phyloP scores from a whole-genome alignment of 2,113 vertebrate genomes.

The Rattus rattus region DNA sequence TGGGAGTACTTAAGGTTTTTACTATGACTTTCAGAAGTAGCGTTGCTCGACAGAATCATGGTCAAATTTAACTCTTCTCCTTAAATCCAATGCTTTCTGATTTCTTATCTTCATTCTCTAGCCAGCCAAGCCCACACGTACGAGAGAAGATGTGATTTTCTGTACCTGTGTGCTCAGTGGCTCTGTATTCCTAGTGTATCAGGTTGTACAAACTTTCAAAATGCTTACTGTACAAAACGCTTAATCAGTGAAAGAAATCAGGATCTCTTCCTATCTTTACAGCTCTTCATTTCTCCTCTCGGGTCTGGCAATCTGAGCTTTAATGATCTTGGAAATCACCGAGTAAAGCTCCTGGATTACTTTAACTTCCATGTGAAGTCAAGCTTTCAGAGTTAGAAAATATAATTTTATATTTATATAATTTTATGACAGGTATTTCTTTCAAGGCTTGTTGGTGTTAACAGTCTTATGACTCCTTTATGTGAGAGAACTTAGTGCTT shows the following conservation, averaged over 20 bases:
- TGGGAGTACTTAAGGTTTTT: neutral
- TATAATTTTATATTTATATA: neutral
- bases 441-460: slow-evolving; percentile 15
- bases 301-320: neutral
- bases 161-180: neutral
- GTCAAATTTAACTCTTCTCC: neutral
- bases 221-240: neutral
- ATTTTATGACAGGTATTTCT: neutral
- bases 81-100: neutral
- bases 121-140: neutral
- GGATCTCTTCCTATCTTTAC: neutral
- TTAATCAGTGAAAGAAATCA: neutral
- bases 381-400: neutral
- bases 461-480: neutral
- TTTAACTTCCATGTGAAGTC: neutral
- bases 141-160: neutral
- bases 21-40: neutral
- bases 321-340: neutral
- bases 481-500: neutral
- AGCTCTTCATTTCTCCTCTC: neutral
- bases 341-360: neutral
- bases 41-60: neutral
- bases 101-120: neutral
- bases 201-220: neutral
- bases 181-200: neutral